phyloP scores from a whole-genome alignment of 2,888 invertebrate species.

The Pterostichus madidus region DNA sequence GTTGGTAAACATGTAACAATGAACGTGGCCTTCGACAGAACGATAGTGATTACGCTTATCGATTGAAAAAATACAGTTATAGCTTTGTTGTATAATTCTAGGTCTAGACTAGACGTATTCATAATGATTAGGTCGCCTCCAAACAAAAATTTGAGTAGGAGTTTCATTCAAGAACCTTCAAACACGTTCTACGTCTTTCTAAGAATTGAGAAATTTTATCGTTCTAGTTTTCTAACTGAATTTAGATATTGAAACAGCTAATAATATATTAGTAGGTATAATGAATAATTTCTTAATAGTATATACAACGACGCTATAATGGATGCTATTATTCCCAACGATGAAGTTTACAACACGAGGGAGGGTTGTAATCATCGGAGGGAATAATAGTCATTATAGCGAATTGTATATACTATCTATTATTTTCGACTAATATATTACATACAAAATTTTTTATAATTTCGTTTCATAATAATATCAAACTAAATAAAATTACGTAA shows the following conservation, averaged over 20 bases:
- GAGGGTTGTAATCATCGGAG: too few species aligned
- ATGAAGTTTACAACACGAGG: too few species aligned
- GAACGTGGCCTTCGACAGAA: background rate
- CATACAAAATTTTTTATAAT: too few species aligned
- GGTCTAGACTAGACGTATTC: background rate
- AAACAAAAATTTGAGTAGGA: slow-evolving; percentile 24
- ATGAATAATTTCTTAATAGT: background rate
- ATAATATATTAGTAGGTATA: too few species aligned
- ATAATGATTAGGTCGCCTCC: background rate
- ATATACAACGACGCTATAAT: too few species aligned
- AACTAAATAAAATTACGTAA: too few species aligned
- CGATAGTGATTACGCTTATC: slow-evolving; percentile 4
- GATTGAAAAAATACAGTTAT: slow-evolving; percentile 31
- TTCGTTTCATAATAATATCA: too few species aligned
- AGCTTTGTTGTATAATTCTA: background rate
- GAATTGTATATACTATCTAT: too few species aligned
- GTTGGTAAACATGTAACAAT: background rate
- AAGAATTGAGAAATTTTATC: background rate
- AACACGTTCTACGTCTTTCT: background rate
- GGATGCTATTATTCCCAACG: too few species aligned
- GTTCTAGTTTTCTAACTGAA: background rate
- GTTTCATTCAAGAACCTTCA: slow-evolving; percentile 29
- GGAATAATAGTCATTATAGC: too few species aligned
- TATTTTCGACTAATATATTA: too few species aligned
- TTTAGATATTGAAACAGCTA: background rate